Percentiles rank a stretch among this genome's conserved stretches.
Conservation (phyloP, 2,888 invertebrate species). For the Neuroscelio doddi region DNA sequence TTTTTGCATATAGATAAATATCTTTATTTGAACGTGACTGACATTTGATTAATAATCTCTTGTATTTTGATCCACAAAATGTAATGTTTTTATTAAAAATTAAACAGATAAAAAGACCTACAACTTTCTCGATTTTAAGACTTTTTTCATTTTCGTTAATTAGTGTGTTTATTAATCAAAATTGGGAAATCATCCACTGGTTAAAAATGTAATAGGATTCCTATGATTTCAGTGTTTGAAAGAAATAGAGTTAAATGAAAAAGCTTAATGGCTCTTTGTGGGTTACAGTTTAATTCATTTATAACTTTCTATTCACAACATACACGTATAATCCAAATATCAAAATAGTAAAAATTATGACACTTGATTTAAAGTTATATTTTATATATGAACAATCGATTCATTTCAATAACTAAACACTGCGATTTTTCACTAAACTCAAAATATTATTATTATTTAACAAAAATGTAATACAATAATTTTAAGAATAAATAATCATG, state of each 20-base stretch:
- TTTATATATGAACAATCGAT: no score
- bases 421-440: no score
- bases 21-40: no score
- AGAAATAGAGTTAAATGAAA: neutral
- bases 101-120: neutral
- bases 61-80: no score
- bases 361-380: neutral
- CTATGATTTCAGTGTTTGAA: neutral
- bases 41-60: no score
- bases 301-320: neutral
- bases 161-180: neutral
- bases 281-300: conserved; percentile 10
- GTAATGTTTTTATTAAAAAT: no score
- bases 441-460: no score
- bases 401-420: no score
- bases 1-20: no score
- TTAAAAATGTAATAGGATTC: conserved; percentile 1
- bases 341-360: neutral
- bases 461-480: no score
- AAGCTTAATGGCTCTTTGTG: conserved; percentile 2
- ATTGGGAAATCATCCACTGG: neutral
- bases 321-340: no score
- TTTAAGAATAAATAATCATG: no score
- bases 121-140: neutral
- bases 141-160: conserved; percentile 1